A percentile compares a stretch with the other conserved stretches of the same genome.
Conservation (phyloP, 2,113 vertebrate species). For the Nothobranchius furzeri region DNA sequence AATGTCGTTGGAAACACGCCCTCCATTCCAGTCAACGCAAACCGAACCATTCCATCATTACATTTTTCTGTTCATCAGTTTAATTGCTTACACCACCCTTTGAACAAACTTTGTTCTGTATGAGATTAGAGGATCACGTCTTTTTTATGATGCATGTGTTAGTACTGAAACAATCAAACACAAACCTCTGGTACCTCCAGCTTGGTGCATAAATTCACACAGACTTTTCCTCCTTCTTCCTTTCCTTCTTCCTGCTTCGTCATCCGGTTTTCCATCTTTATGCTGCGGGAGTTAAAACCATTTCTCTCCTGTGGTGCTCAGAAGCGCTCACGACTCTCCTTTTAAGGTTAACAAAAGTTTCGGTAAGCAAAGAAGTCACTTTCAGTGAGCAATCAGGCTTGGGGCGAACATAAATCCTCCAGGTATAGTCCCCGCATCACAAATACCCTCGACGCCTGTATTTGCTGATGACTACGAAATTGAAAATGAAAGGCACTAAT, state of each 20-base stretch:
- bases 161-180: not conserved
- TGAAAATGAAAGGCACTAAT: conserved; percentile 96
- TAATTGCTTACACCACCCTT: no score
- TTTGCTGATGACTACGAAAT: conserved; percentile 99
- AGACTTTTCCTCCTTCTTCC: not conserved
- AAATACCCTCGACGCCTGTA: conserved; percentile 89
- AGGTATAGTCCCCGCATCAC: conserved; percentile 83
- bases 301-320: conserved; percentile 23
- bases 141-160: not conserved
- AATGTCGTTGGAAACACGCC: no score
- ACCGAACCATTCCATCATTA: no score
- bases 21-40: no score
- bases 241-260: conserved; percentile 6
- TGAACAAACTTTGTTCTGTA: no score
- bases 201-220: not conserved
- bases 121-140: no score
- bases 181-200: not conserved
- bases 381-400: conserved; percentile 87
- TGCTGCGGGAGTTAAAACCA: conserved; percentile 20
- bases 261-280: conserved; percentile 9
- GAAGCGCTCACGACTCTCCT: conserved; percentile 56
- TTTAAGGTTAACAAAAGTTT: conserved; percentile 82
- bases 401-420: conserved; percentile 87
- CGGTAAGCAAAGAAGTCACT: conserved; percentile 80
- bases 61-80: no score